Evolutionary conservation across 2,113 vertebrate species (phyloP), one percentile per base, ranked within the genome.

Genomic region (Potamarius usumacintae): DNA sequence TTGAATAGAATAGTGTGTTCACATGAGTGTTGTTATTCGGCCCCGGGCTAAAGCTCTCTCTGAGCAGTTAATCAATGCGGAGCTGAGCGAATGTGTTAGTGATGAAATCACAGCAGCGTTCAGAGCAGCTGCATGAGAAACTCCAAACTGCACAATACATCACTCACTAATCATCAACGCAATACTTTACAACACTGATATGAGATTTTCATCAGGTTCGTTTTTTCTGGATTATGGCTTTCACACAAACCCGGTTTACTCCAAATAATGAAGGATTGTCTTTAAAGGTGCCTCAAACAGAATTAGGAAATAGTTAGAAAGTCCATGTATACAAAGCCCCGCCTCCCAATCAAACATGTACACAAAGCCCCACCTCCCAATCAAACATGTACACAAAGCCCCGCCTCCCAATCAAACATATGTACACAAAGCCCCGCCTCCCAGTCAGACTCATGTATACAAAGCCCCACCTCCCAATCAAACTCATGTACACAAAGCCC

Each of bases 1-100:
- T 67, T 89, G 86, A 88, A 87, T 85, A 82, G 86, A 88, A 85
- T 85, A 72, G 88, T 78, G 74, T 84, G 87, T 87, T 86, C 86
- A 87, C 50, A 80, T 91, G 88, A 74, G 83, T 82, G 86, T 55
- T 53, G 81, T 87, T 80, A 76, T 71, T 83, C 53, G 82, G 60
- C 88, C 88, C 18, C 20, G 17, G 63, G 85, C 82, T 83, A 55
- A 42, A 83, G 79, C 82, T 89, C 84, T 77, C 55, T n/a, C 82
- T 91, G 86, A 86, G 62, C 87, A 91, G 82, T 60, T 90, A 80
- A 90, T 90, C 90, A 83, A 90, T 91, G 87, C 90, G 76, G 82
- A 78, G 79, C 85, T 87, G 89, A 87, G 85, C 85, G 89, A 67
- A 90, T 88, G 80, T 86, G 85, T 78, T 72, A 83, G 80, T 55